A percentile compares a stretch with the other conserved stretches of the same genome.
phyloP scores from a whole-genome alignment of 2,797 vertebrate species.

The Pangasius krempfi region DNA sequence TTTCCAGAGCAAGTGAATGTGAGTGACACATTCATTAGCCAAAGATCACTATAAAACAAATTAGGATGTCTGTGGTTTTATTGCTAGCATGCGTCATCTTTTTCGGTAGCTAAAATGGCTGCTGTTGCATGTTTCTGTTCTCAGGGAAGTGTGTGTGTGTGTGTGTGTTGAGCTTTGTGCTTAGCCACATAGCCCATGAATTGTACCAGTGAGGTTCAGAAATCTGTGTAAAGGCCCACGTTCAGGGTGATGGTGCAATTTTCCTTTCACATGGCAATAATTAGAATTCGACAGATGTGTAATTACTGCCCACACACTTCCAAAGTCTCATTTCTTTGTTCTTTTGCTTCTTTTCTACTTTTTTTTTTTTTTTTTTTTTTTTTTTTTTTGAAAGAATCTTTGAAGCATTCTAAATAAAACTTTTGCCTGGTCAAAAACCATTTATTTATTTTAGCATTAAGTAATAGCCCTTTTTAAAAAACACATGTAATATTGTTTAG shows the following conservation, averaged over 20 bases:
- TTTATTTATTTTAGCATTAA: background rate
- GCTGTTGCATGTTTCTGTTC: background rate
- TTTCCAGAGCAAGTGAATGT: background rate
- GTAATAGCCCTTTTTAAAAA: no score
- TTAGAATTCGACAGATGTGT: slow-evolving; percentile 27
- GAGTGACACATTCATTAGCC: background rate
- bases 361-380: background rate
- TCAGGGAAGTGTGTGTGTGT: background rate
- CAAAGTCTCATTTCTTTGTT: background rate
- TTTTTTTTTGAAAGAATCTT: no score
- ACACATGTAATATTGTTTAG: background rate
- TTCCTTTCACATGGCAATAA: slow-evolving; percentile 3
- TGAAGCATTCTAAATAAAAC: background rate
- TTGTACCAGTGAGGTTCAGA: background rate
- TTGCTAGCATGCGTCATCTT: background rate
- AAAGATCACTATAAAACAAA: slow-evolving; percentile 4
- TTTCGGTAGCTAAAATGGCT: background rate
- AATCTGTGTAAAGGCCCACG: background rate
- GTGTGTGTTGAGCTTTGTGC: background rate
- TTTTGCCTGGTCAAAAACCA: background rate
- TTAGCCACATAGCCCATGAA: background rate
- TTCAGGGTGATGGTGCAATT: slow-evolving; percentile 4
- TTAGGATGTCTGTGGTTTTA: background rate
- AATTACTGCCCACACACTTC: slow-evolving; percentile 28
- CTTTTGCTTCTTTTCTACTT: background rate